Evolutionary conservation across 1,140 invertebrate genomes (phyloP), one percentile per base, ranked within the genome.

Genomic region (Drosophila nikananu): DNA sequence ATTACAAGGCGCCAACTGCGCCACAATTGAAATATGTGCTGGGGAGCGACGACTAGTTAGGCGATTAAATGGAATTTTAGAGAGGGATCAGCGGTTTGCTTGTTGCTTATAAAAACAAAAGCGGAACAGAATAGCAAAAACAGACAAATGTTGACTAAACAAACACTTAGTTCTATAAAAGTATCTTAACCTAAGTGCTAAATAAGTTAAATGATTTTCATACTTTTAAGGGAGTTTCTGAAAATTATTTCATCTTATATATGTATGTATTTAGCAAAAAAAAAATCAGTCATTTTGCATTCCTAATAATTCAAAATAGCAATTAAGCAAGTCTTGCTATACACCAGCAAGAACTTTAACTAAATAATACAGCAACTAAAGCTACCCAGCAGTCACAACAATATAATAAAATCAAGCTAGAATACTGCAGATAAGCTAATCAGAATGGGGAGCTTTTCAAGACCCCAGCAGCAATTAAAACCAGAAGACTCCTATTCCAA

Each of bases 1-100:
- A 78, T 78, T 78, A 71, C 75, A 78, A 79, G 77, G 73, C 81
- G 81, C 71, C 71, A 76, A 74, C 68, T 74, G 68, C 71, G 71
- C 46, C 55, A 74, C 68, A 73, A 74, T 72, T 73, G 68, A 83
- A 71, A 61, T 70, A 51, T 51, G 44, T 62, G 37, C 46, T 48
- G 15, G 3, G 19, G 19, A 21, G 42, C 42, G 42, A 21, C 46
- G 39, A n/a, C 46, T 46, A 35, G 42, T 46, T 46, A 17, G 37
- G 32, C 49, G 58, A 62, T 75, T 75, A 37, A 15, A 67, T 60
- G 72, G 63, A 42, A 77, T 77, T 66, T 76, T 9, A 37, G 21
- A 6, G 27, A 23, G 19, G 19, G 52, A 65, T 41, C 17, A 39
- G 27, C 25, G 5, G 12, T 32, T 52, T 49, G 54, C 48, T 70